Conservation (phyloP, 1,140 invertebrate genomes). For the Fopius arisanus region DNA sequence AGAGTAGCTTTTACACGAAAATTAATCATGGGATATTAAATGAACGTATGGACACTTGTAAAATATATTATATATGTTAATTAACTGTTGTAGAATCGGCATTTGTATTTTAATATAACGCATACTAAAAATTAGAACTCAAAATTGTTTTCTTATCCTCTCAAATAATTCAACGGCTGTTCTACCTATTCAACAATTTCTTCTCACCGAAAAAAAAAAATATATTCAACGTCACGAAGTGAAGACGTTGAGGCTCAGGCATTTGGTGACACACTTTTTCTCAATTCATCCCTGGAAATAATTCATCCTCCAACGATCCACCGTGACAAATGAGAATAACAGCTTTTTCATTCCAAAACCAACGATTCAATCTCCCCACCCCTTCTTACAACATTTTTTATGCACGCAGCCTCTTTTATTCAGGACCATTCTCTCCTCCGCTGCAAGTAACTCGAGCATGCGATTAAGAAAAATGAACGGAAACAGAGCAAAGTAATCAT, state of each 20-base stretch:
- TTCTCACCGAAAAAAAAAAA: neutral
- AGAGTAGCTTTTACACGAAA: conserved; percentile 3
- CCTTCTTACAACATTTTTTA: neutral
- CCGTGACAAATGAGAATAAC: neutral
- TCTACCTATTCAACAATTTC: neutral
- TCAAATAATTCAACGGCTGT: neutral
- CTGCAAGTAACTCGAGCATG: conserved; percentile 7
- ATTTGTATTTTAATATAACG: conserved; percentile 61
- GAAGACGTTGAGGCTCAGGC: neutral
- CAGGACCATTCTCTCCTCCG: neutral
- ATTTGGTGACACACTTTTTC: neutral
- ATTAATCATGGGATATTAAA: conserved; percentile 10
- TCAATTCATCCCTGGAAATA: too few species aligned
- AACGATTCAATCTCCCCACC: neutral
- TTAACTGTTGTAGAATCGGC: conserved; percentile 47
- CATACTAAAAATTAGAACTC: conserved; percentile 28
- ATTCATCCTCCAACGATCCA: neutral
- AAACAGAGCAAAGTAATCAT: neutral
- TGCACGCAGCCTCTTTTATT: neutral
- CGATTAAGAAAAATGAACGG: neutral
- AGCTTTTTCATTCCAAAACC: neutral
- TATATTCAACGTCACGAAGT: neutral
- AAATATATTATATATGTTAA: conserved; percentile 32
- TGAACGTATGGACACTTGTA: conserved; percentile 9
- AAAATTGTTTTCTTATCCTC: conserved; percentile 34